Base-by-base conservation (phyloP, 1,140 invertebrate species). In the Pseudomyrmex dendroicus region DNA sequence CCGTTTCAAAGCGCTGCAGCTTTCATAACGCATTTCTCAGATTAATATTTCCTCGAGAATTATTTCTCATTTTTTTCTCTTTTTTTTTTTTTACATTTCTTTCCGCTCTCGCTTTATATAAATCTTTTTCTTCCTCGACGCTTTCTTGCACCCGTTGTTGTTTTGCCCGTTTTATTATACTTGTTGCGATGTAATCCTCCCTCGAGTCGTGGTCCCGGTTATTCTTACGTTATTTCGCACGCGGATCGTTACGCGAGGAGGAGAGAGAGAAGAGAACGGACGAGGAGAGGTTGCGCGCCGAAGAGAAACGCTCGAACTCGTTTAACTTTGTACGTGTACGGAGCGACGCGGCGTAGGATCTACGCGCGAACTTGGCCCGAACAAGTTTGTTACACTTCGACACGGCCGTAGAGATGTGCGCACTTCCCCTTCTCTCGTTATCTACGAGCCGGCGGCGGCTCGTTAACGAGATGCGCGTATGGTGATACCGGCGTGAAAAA, bases 271-370 rank as follows among this genome's bases (percentile, higher is more conserved):
- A 57, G 20, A 44, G 35, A 17, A 20, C 2, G 44, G 52, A n/a
- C 0, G 12, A 35, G 15, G 0, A 22, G 5, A 44, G 44, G 52
- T 20, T 62, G 15, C 2, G 50, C 35, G 48, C 13, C 20, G 3
- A n/a, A 17, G 22, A 44, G 35, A 35, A 35, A 35, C 35, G 35
- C 35, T 25, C 73, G 50, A 77, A 77, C 73, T 77, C 73, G 66
- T 80, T 80, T 80, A 80, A 80, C 76, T 80, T 80, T 70, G 46
- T 50, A 80, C 76, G 76, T 35, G 35, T 78, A 59, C 15, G 52
- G 25, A 68, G 64, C 20, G 35, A 35, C 2, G 25, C 35, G 35
- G 5, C 35, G 35, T 5, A 35, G 62, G 48, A 77, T 78, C 76
- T n/a, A 0, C 20, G 76, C 76, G 76, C 52, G 76, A 78, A 78